These are phyloP conservation scores for Chlorodrepanis virens DNA, from an alignment of 2,113 vertebrate genomes.

Conservation along the genomic window DNA sequence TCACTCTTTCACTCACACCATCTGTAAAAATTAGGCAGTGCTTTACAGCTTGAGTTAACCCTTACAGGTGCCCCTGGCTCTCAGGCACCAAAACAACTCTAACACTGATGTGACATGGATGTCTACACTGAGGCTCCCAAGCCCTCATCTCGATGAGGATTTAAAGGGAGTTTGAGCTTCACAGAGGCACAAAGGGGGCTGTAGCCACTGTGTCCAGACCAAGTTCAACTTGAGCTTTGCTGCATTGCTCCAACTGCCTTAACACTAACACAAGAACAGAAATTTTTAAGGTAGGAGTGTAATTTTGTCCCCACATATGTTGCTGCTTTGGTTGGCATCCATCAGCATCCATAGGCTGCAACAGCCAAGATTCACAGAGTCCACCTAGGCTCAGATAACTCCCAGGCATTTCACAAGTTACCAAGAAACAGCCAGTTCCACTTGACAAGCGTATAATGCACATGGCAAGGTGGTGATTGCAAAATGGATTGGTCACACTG, in stretches of 20 bases:
- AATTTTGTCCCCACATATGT: background rate
- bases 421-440: background rate
- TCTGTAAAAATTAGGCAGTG: constrained; percentile 45
- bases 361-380: background rate
- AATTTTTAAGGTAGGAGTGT: background rate
- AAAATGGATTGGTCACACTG: background rate
- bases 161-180: background rate
- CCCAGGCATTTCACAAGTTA: background rate
- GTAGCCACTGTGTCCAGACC: background rate
- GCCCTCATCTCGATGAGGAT: background rate
- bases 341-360: background rate
- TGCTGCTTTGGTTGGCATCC: background rate
- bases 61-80: background rate
- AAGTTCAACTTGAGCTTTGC: background rate
- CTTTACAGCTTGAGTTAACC: constrained; percentile 36
- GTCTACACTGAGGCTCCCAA: background rate
- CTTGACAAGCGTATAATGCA: background rate
- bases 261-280: background rate
- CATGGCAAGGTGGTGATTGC: background rate
- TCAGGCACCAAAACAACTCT: background rate
- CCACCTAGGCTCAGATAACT: background rate
- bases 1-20: constrained; percentile 51
- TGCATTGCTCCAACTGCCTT: background rate
- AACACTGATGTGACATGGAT: background rate
- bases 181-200: background rate